Conservation (phyloP, 2,113 vertebrate species). For the Pheucticus melanocephalus region DNA sequence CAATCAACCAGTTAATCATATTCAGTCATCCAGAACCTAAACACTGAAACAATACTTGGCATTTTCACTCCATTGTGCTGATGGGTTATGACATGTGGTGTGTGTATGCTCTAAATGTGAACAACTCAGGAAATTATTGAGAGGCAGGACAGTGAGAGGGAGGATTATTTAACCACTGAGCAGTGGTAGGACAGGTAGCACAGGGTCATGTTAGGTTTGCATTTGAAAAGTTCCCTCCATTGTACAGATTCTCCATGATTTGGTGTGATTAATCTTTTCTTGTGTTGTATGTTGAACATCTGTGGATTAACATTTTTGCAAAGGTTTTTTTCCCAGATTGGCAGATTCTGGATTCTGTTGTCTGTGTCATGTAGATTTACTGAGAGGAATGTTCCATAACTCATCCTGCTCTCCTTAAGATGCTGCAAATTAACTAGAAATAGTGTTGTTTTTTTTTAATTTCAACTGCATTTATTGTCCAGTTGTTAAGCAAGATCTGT, state of each 20-base stretch:
- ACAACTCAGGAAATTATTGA: slow-evolving; percentile 20
- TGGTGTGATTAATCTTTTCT: neutral
- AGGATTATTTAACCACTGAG: neutral
- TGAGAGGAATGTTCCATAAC: neutral
- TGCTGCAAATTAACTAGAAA: neutral
- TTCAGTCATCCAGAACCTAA: slow-evolving; percentile 60
- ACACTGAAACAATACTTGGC: slow-evolving; percentile 13
- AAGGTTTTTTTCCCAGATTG: neutral
- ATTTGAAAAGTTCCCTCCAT: neutral
- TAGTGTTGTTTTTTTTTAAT: neutral
- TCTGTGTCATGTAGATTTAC: neutral
- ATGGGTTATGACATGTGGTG: slow-evolving; percentile 65
- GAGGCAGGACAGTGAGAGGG: neutral
- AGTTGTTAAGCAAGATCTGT: neutral
- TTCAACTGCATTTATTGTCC: neutral
- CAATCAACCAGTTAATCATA: slow-evolving; percentile 66
- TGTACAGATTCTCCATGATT: neutral
- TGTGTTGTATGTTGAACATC: neutral
- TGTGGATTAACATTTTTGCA: neutral
- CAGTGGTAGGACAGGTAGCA: neutral
- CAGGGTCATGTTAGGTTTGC: neutral
- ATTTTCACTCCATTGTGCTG: slow-evolving; percentile 62
- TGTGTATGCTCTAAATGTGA: slow-evolving; percentile 37
- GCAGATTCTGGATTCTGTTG: neutral
- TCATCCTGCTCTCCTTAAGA: neutral